phyloP scores from a whole-genome alignment of 1,140 invertebrate species.

The Zaprionus lachaisei region DNA sequence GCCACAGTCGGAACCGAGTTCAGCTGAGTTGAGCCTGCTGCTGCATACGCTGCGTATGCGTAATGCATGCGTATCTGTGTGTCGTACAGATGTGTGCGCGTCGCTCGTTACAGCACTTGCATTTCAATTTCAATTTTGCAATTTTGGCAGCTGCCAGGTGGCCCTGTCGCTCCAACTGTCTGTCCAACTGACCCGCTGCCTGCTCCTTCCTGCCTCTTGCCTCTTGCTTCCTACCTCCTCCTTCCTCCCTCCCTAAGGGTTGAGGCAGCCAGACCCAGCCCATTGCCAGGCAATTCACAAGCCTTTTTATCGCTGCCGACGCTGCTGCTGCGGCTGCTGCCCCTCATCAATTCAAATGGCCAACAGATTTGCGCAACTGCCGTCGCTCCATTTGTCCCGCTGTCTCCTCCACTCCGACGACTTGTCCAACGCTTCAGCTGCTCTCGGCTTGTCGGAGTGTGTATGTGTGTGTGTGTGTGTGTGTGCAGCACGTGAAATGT shows the following conservation, averaged over 20 bases:
- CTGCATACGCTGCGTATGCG: slow-evolving; percentile 74
- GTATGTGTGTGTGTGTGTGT: background rate
- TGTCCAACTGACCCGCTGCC: background rate
- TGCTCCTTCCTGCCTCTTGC: slow-evolving; percentile 3
- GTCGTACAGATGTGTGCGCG: slow-evolving; percentile 28
- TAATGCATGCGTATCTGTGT: slow-evolving; percentile 66
- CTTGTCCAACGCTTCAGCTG: slow-evolving; percentile 7
- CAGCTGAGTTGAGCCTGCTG: slow-evolving; percentile 10
- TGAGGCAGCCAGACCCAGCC: background rate
- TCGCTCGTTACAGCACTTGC: slow-evolving; percentile 65
- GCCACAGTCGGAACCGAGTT: slow-evolving; percentile 10
- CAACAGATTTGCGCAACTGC: slow-evolving; percentile 79
- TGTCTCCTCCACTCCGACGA: background rate
- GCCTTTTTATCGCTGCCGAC: slow-evolving; percentile 73
- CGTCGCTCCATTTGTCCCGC: slow-evolving; percentile 43
- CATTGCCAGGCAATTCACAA: slow-evolving; percentile 61
- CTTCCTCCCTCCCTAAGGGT: background rate
- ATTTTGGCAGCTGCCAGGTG: slow-evolving; percentile 82
- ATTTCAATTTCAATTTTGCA: slow-evolving; percentile 83
- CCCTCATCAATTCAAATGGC: slow-evolving; percentile 78
- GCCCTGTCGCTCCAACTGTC: slow-evolving; percentile 80
- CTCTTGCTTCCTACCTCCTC: slow-evolving; percentile 7
- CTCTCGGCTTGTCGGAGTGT: slow-evolving; percentile 26
- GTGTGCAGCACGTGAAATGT: slow-evolving; percentile 64
- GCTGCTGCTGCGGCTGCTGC: slow-evolving; percentile 53